phyloP scores from a whole-genome alignment of 2,113 vertebrate genomes.

The Hassar affinis region DNA sequence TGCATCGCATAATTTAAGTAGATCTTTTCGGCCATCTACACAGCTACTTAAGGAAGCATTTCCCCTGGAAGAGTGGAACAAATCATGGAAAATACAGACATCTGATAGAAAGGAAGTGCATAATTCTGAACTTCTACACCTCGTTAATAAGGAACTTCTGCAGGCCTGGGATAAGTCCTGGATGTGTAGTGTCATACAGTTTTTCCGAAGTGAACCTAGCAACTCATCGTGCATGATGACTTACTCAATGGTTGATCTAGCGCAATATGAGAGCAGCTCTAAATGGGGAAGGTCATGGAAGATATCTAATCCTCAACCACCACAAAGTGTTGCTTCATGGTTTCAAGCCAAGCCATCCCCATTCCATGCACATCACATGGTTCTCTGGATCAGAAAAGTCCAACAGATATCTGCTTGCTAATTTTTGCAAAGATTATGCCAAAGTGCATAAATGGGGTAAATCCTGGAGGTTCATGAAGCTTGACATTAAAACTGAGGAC shows the following conservation, averaged over 20 bases:
- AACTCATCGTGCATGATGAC: not conserved
- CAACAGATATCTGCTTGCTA: conserved; percentile 13
- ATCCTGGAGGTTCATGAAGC: conserved; percentile 50
- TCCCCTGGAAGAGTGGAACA: conserved; percentile 44
- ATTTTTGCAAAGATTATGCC: conserved; percentile 26
- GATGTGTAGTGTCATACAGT: conserved; percentile 26
- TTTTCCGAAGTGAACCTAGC: conserved; percentile 18
- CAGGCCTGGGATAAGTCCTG: conserved; percentile 38
- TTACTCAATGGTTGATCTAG: not conserved
- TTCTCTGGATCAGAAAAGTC: conserved; percentile 47
- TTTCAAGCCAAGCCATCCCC: conserved; percentile 41
- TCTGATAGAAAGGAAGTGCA: not conserved
- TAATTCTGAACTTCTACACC: not conserved
- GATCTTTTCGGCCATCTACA: conserved; percentile 42
- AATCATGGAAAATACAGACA: conserved; percentile 52
- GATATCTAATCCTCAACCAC: conserved; percentile 59
- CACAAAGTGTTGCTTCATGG: conserved; percentile 47
- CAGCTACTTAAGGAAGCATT: conserved; percentile 48
- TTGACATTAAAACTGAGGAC: conserved; percentile 10
- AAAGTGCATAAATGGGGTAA: conserved; percentile 49
- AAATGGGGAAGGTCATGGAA: conserved; percentile 60
- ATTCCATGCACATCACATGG: conserved; percentile 15
- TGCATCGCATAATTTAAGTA: conserved; percentile 41
- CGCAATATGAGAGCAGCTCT: conserved; percentile 34
- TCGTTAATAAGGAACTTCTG: not conserved